phyloP scores from a whole-genome alignment of 2,113 vertebrate species.

The Hoplias malabaricus region DNA sequence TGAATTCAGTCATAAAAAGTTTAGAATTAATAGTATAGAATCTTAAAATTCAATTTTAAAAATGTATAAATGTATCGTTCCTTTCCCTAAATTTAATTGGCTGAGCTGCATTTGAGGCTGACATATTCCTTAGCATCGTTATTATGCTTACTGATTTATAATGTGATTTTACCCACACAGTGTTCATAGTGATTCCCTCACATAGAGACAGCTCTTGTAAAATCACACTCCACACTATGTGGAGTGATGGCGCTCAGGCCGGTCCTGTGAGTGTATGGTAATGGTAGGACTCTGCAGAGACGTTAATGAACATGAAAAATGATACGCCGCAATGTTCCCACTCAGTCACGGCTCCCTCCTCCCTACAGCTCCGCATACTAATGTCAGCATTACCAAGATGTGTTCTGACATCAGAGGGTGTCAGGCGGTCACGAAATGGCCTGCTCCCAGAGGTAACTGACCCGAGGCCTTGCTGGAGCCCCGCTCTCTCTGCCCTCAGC shows the following conservation, averaged over 20 bases:
- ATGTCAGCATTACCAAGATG: slow-evolving; percentile 29
- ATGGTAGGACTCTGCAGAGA: slow-evolving; percentile 1
- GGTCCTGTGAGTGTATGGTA: background rate
- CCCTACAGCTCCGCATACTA: slow-evolving; percentile 24
- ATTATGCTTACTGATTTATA: no score
- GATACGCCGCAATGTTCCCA: slow-evolving; percentile 6
- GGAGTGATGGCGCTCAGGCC: background rate
- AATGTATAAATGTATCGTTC: no score
- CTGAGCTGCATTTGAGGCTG: no score
- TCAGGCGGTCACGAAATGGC: background rate
- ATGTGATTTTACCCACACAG: no score
- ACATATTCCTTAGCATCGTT: no score
- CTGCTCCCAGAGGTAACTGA: background rate
- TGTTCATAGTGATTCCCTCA: background rate
- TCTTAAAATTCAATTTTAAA: no score
- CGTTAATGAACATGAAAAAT: slow-evolving; percentile 17
- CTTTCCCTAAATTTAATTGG: no score
- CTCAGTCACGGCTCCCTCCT: background rate
- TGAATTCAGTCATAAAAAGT: no score
- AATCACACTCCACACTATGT: slow-evolving; percentile 3
- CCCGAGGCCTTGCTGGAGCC: background rate
- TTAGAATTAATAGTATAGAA: no score
- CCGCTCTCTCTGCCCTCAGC: background rate
- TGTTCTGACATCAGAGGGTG: slow-evolving; percentile 14
- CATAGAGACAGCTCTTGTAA: background rate